Conservation (phyloP, 2,113 vertebrate species). For the Mus spicilegus region DNA sequence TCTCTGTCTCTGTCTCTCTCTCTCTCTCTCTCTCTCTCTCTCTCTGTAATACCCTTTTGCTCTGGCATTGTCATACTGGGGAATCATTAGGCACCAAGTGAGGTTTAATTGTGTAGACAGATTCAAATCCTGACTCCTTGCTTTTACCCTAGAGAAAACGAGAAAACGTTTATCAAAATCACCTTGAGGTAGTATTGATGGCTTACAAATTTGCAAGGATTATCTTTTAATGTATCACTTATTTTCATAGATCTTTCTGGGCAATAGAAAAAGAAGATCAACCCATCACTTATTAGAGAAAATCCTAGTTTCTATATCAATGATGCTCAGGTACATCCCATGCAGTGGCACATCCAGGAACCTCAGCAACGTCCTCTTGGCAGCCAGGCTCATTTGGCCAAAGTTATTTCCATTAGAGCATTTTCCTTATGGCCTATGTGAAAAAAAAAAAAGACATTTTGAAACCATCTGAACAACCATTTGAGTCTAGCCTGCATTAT, state of each 20-base stretch:
- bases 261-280: slow-evolving; percentile 31
- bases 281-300: slow-evolving; percentile 13
- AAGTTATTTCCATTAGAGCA: slow-evolving; percentile 33
- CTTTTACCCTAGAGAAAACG: slow-evolving; percentile 15
- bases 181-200: slow-evolving; percentile 45
- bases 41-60: background rate
- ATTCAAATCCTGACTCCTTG: slow-evolving; percentile 49
- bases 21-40: background rate
- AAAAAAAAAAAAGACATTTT: slow-evolving; percentile 41
- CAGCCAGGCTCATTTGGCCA: background rate
- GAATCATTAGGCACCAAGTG: background rate
- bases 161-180: slow-evolving; percentile 47
- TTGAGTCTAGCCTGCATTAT: slow-evolving; percentile 28
- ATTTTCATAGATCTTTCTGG: slow-evolving; percentile 52
- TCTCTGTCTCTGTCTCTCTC: background rate
- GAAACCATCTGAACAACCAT: slow-evolving; percentile 62
- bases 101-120: slow-evolving; percentile 55
- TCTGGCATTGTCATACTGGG: slow-evolving; percentile 16
- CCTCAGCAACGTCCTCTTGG: background rate
- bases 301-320: slow-evolving; percentile 13
- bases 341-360: background rate
- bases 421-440: slow-evolving; percentile 25
- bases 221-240: slow-evolving; percentile 46
- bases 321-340: slow-evolving; percentile 16
- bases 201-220: slow-evolving; percentile 39